Evolutionary conservation across 1,140 invertebrate species (phyloP), one percentile per base, ranked within the genome.

Genomic region (Danaus melanippus): DNA sequence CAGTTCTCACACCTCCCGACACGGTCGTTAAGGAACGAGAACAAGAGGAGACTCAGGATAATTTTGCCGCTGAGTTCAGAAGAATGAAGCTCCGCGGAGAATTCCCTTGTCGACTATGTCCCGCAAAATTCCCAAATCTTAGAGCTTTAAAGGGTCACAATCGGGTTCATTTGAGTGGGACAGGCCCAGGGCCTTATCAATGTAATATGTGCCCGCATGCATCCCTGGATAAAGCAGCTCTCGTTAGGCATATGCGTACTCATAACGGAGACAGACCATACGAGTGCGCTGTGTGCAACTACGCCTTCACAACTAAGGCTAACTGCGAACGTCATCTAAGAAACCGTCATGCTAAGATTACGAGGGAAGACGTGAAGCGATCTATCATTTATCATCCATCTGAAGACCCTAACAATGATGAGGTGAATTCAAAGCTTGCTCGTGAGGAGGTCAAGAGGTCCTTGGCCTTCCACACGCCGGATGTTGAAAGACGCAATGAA

Each of bases 251-350:
- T 78, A 93, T 98, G 91, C 89, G 96, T 62, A 94, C 93, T 2
- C 97, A 98, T 84, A 98, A 97, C 73, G 97, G 97, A 0, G 96
- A 98, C 69, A 89, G 96, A 5, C 97, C 97, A 0, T 99, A 96
- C 72, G 95, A 98, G 74, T 98, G 97, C 73, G 91, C 92, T 0
- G 90, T 98, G 1, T 99, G 97, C 81, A 95, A 96, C 67, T 98
- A 96, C 68, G 96, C 96, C 1, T 99, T 98, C 80, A 98, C 97
- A 1, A 99, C 97, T 0, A 98, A 98, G 84, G 92, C 94, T 0
- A 96, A 96, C 67, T 96, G 95, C 71, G 95, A 96, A 79, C 84
- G 95, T 0, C 95, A 99, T 89, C 88, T 98, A 74, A 88, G 96
- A 73, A 95, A 98, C 88, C 88, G 95, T 1, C 97, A 99, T 73